phyloP scores from a whole-genome alignment of 2,113 vertebrate genomes.

The Halcyon malimbica region DNA sequence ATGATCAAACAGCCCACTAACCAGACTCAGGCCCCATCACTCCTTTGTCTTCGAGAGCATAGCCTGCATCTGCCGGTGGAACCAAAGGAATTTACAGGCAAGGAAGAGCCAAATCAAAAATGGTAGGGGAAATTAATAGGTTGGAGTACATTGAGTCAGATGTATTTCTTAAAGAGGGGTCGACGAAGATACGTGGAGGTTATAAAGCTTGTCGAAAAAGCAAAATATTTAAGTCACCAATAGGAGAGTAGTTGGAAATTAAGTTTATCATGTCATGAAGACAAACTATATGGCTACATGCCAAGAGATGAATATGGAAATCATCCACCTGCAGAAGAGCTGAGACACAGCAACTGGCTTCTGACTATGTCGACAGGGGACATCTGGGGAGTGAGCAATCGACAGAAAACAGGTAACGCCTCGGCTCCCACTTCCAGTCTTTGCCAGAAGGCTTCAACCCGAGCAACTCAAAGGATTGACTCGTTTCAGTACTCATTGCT shows the following conservation, averaged over 20 bases:
- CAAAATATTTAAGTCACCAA: not conserved
- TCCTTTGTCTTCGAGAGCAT: conserved; percentile 27
- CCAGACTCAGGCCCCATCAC: conserved; percentile 8
- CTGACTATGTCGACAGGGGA: not conserved
- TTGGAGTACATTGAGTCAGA: not conserved
- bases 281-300: not conserved
- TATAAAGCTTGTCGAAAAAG: not conserved
- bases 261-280: not conserved
- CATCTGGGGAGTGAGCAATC: accelerated
- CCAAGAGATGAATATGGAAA: not conserved
- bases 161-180: not conserved
- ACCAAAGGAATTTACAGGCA: conserved; percentile 11
- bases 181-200: not conserved
- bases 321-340: not conserved
- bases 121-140: not conserved
- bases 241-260: not conserved
- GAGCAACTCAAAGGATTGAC: not conserved
- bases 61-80: conserved; percentile 35
- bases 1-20: conserved; percentile 11
- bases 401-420: not conserved
- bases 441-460: not conserved
- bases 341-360: not conserved
- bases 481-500: accelerated
- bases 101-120: not conserved
- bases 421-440: not conserved